Base-by-base conservation (phyloP, 2,113 vertebrate species). In the Calyptommatus sinebrachiatus region DNA sequence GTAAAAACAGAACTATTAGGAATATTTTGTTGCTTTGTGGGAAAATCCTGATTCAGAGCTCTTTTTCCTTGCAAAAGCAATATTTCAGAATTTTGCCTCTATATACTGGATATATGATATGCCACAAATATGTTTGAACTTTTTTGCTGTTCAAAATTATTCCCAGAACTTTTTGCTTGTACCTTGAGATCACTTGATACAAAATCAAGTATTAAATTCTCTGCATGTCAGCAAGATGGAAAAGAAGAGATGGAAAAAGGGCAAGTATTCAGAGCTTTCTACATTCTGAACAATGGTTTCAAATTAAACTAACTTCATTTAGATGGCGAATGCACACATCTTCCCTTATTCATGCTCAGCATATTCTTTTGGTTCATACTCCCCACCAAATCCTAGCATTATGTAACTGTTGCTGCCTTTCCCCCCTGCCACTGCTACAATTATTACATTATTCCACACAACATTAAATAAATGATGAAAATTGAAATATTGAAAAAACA, bases 221-320 rank as follows among this genome's bases (percentile, higher is more conserved):
- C 28, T 4, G 61, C 18, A 18, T 18, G 53, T 61, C 81, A 76
- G 12, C 21, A 80, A 88, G 50, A 16, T 73, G 29, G 48, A 18
- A 84, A 28, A 0, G n/a, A 5, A 1, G 1, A 4, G 63, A 62
- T 71, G 46, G 70, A 89, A 78, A 2, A 45, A 20, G 11, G 83
- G 79, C 46, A 88, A 90, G 22, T 3, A 87, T 71, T 71, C 80
- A 86, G 28, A 73, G 0, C 2, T 81, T 86, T 21, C 57, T n/a
- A 76, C 87, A 16, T 1, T 5, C 61, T 81, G 57, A 74, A 50
- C 48, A 16, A 1, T 80, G 68, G 73, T 81, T 71, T 78, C 5
- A 88, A 77, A 57, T 18, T 24, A 77, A 71, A 7, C 69, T 26
- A 5, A 46, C 65, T 83, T 83, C 4, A n/a, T 66, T 74, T 78